Conservation (phyloP, 1,140 invertebrate genomes). For the Pantala flavescens region DNA sequence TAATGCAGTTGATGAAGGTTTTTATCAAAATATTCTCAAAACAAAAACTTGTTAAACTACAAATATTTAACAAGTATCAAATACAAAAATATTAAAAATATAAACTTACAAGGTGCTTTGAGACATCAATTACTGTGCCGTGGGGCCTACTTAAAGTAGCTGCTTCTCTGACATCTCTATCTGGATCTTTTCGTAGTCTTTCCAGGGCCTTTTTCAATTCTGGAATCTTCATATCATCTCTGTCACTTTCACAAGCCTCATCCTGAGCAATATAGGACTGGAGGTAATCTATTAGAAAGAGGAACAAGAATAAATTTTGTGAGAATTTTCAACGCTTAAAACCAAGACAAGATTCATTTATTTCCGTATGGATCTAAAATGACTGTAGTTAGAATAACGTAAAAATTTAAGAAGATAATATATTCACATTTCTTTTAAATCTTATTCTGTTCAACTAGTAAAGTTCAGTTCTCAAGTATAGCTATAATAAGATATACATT, state of each 20-base stretch:
- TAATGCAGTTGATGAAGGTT: too few relatives aligned
- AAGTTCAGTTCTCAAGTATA: too few relatives aligned
- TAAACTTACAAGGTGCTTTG: not conserved
- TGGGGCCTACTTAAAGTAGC: not conserved
- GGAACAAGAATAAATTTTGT: not conserved
- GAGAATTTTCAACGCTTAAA: not conserved
- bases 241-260: not conserved
- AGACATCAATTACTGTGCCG: not conserved
- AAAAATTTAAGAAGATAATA: not conserved
- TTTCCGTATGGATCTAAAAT: not conserved
- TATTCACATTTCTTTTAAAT: not conserved
- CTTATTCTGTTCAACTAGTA: too few relatives aligned
- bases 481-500: too few relatives aligned
- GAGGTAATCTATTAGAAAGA: not conserved
- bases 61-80: too few relatives aligned
- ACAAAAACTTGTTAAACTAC: too few relatives aligned
- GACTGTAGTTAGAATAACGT: not conserved
- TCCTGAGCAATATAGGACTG: not conserved
- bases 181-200: not conserved
- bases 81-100: too few relatives aligned
- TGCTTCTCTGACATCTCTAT: not conserved
- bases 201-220: not conserved
- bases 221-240: not conserved
- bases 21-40: too few relatives aligned
- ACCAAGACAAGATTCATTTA: not conserved